Conservation (phyloP, 2,888 invertebrate species). For the Nebria salina region DNA sequence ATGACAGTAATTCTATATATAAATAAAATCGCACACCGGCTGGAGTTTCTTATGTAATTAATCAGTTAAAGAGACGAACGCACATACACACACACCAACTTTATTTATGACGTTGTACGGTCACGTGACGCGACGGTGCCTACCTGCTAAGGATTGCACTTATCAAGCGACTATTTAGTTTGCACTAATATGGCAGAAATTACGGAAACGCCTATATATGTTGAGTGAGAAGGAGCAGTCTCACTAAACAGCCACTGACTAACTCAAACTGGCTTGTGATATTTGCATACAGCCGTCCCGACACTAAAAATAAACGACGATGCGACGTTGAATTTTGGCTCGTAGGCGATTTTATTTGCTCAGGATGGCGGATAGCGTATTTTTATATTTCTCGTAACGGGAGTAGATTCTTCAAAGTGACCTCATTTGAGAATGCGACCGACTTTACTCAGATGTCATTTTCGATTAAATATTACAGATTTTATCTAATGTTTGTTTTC, state of each 20-base stretch:
- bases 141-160: constrained; percentile 43
- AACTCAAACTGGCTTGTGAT: constrained; percentile 35
- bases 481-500: neutral
- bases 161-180: constrained; percentile 18
- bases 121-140: constrained; percentile 28
- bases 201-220: constrained; percentile 23
- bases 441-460: neutral
- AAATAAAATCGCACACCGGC: constrained; percentile 12
- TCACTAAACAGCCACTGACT: constrained; percentile 46
- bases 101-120: constrained; percentile 18
- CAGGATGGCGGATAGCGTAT: constrained; percentile 3
- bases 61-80: neutral
- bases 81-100: constrained; percentile 8
- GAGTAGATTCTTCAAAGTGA: neutral
- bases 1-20: constrained; percentile 5
- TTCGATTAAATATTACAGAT: neutral
- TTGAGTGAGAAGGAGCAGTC: constrained; percentile 20
- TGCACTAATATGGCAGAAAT: constrained; percentile 20
- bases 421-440: neutral
- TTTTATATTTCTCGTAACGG: neutral
- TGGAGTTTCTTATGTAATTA: constrained; percentile 26
- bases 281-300: constrained; percentile 27
- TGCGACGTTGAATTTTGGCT: constrained; percentile 25
- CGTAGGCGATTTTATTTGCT: constrained; percentile 16
- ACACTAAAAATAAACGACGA: constrained; percentile 23